phyloP scores from a whole-genome alignment of 2,113 vertebrate genomes.

The Geococcyx californianus region DNA sequence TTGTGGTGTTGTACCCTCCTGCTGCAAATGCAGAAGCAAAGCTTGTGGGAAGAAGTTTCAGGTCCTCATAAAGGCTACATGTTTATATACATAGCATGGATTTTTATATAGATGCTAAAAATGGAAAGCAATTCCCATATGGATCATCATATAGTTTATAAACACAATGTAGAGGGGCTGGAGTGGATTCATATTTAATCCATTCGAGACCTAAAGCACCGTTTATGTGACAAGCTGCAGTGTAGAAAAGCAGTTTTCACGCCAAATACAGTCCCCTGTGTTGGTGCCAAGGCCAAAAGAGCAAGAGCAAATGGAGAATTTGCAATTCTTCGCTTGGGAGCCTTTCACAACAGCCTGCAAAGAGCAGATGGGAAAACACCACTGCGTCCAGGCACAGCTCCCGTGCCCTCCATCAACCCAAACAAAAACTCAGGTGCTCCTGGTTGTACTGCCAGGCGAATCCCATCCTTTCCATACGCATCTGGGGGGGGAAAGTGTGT shows the following conservation, averaged over 20 bases:
- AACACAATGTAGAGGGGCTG: neutral
- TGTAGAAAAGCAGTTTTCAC: neutral
- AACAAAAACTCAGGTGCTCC: neutral
- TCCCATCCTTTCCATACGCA: neutral
- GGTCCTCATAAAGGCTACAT: neutral
- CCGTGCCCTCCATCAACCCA: neutral
- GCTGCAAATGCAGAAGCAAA: neutral
- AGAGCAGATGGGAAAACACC: slow-evolving; percentile 4
- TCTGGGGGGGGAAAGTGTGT: fast-evolving
- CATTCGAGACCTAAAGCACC: neutral
- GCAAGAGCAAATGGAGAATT: neutral
- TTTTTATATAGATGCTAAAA: neutral
- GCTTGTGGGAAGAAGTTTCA: neutral
- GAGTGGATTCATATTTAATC: neutral
- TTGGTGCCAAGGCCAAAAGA: slow-evolving; percentile 12
- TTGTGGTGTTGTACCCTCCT: fast-evolving
- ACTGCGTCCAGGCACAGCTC: fast-evolving
- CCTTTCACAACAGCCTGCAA: neutral
- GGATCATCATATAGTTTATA: neutral
- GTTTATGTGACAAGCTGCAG: neutral
- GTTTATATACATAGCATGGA: neutral
- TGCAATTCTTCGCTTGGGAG: neutral
- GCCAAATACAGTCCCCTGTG: neutral
- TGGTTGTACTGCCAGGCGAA: neutral
- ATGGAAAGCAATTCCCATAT: neutral